These are phyloP conservation scores for Limnephilus lunatus DNA, from an alignment of 2,888 invertebrate species.

Conservation along the genomic window DNA sequence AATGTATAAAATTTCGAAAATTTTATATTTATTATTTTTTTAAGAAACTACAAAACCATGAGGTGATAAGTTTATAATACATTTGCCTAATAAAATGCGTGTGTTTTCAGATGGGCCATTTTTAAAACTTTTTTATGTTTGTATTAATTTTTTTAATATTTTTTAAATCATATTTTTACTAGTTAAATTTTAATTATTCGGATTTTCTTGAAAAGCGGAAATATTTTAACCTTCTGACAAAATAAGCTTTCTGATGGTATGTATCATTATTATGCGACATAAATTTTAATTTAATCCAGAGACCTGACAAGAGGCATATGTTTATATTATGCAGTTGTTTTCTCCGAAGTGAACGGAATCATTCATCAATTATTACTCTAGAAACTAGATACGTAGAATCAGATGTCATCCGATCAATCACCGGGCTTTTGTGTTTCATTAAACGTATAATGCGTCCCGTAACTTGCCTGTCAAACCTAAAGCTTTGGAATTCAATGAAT, in stretches of 20 bases:
- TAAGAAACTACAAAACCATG: too few species aligned
- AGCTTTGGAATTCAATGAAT: neutral
- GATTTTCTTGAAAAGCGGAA: too few species aligned
- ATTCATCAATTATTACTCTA: neutral
- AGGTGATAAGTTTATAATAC: too few species aligned
- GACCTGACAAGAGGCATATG: neutral
- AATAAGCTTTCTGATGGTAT: too few species aligned
- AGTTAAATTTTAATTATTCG: too few species aligned
- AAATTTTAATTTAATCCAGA: neutral
- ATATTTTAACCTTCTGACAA: too few species aligned
- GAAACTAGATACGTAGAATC: neutral
- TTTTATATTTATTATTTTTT: too few species aligned
- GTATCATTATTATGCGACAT: neutral
- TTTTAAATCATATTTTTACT: too few species aligned
- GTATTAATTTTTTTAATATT: too few species aligned
- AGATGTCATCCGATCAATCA: neutral
- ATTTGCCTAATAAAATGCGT: too few species aligned
- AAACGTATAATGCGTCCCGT: neutral
- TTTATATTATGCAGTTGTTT: neutral
- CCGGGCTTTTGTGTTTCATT: neutral
- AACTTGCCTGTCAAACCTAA: neutral
- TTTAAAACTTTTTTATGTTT: too few species aligned
- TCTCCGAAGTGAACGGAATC: neutral
- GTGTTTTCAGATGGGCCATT: too few species aligned
- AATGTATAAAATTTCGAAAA: neutral